These are phyloP conservation scores for Mactra quadrangularis DNA, from an alignment of 1,140 invertebrate species.

Conservation along the genomic window DNA sequence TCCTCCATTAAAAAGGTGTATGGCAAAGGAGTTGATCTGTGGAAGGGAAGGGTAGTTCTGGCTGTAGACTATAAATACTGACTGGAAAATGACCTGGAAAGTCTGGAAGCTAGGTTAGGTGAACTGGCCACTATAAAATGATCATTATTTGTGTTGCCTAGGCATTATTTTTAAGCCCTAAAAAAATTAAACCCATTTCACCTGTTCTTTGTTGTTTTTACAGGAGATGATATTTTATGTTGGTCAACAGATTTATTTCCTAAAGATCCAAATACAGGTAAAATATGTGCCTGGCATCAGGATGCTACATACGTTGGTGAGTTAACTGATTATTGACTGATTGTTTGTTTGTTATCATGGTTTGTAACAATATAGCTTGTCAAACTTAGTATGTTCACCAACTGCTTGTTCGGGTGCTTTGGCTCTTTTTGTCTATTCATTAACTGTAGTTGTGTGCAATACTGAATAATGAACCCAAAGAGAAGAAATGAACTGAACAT, in stretches of 20 bases:
- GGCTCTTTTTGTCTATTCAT: background rate
- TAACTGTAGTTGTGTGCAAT: background rate
- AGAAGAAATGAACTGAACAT: too few relatives aligned
- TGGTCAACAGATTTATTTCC: constrained; percentile 61
- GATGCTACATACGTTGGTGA: constrained; percentile 58
- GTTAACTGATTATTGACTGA: background rate
- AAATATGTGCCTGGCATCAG: constrained; percentile 56
- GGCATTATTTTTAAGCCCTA: too few relatives aligned
- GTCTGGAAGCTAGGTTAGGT: too few relatives aligned
- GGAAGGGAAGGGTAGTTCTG: too few relatives aligned
- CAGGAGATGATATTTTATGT: constrained; percentile 52
- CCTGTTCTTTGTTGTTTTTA: too few relatives aligned
- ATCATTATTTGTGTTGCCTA: too few relatives aligned
- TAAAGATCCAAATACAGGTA: constrained; percentile 54
- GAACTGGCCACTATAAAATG: too few relatives aligned
- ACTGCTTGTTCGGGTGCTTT: background rate
- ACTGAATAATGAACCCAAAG: background rate
- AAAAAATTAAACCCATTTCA: too few relatives aligned
- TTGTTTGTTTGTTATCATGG: background rate
- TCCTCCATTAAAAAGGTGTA: too few relatives aligned
- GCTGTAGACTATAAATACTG: too few relatives aligned
- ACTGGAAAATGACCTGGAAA: too few relatives aligned
- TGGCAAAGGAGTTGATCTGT: too few relatives aligned
- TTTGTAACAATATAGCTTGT: background rate
- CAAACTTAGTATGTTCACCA: background rate